Conservation (phyloP, 2,888 invertebrate species). For the Athetis lepigone region DNA sequence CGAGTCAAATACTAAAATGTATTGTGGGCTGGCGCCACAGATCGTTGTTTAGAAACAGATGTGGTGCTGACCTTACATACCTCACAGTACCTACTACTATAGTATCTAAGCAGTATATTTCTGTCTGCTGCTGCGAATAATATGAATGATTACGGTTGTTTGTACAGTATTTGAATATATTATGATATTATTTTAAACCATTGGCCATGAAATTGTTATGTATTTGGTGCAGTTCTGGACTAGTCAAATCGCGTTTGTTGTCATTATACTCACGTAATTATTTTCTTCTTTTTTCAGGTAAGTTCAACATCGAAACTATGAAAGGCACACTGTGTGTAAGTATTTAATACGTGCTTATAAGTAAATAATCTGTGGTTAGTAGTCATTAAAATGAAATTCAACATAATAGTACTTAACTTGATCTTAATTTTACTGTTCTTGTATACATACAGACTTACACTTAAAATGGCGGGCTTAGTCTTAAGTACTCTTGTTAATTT, state of each 20-base stretch:
- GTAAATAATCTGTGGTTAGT: too few species aligned
- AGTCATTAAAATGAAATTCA: too few species aligned
- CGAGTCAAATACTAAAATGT: slow-evolving; percentile 21
- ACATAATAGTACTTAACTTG: too few species aligned
- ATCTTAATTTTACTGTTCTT: too few species aligned
- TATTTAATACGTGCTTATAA: neutral
- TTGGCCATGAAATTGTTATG: slow-evolving; percentile 10
- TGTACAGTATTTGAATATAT: neutral
- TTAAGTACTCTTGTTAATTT: too few species aligned
- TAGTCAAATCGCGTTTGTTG: neutral
- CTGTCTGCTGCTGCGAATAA: slow-evolving; percentile 21
- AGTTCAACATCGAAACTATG: slow-evolving; percentile 9
- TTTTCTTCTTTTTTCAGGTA: slow-evolving; percentile 42
- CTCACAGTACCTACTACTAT: neutral
- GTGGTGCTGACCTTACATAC: slow-evolving; percentile 27
- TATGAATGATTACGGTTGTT: slow-evolving; percentile 16
- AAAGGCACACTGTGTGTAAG: slow-evolving; percentile 28
- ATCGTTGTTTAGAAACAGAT: slow-evolving; percentile 3
- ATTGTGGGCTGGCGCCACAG: slow-evolving; percentile 11
- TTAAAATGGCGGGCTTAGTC: too few species aligned
- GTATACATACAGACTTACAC: too few species aligned
- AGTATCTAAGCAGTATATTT: neutral
- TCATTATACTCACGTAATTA: neutral
- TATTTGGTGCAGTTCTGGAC: neutral
- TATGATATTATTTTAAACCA: slow-evolving; percentile 16